These are phyloP conservation scores for Drosophila neocordata DNA, from an alignment of 1,140 invertebrate genomes.

Conservation along the genomic window DNA sequence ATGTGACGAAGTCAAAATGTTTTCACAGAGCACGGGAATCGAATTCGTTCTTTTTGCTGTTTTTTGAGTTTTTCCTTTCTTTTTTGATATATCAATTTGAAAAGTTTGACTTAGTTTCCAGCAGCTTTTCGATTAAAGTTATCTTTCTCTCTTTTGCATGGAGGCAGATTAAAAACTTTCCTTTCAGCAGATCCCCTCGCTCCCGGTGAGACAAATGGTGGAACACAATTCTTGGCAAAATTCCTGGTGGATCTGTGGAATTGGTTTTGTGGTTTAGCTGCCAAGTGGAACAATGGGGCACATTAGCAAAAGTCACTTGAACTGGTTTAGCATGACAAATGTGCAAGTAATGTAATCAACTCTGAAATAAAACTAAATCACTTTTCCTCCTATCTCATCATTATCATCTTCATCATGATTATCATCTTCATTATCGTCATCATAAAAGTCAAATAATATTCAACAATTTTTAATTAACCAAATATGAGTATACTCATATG, in stretches of 20 bases:
- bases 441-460: constrained; percentile 48
- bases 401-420: neutral
- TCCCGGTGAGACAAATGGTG: neutral
- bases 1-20: constrained; percentile 47
- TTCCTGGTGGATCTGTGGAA: constrained; percentile 14
- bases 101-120: constrained; percentile 63
- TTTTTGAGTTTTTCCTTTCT: neutral
- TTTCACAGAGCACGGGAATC: constrained; percentile 48
- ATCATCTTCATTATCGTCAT: neutral
- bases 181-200: neutral
- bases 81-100: constrained; percentile 60
- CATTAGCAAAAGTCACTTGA: constrained; percentile 23
- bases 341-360: constrained; percentile 10
- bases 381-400: neutral
- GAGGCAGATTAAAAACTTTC: constrained; percentile 57
- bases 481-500: constrained; percentile 29
- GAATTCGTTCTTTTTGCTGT: constrained; percentile 28
- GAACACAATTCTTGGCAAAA: constrained; percentile 43
- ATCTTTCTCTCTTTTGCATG: constrained; percentile 42
- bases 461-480: constrained; percentile 62
- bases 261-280: constrained; percentile 21
- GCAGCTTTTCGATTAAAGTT: constrained; percentile 61
- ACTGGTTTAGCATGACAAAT: constrained; percentile 15
- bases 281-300: constrained; percentile 37
- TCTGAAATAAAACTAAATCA: constrained; percentile 2